Conservation (phyloP, 2,797 vertebrate genomes). For the Distichodus sexfasciatus region DNA sequence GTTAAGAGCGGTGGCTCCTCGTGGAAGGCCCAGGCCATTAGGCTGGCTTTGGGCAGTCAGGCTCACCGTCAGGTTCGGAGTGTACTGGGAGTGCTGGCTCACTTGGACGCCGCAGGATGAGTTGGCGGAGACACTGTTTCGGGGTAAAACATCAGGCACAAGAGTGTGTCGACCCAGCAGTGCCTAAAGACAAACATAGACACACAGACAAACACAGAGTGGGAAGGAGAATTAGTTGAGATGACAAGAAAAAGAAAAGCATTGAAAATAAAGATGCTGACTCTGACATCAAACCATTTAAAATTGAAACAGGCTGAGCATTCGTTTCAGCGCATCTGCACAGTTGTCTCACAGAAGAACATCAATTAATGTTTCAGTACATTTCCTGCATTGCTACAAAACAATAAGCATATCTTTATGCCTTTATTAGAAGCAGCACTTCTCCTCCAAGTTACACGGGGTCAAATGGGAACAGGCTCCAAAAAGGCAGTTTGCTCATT, state of each 20-base stretch:
- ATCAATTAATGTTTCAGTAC: conserved; percentile 20
- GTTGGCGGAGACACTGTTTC: conserved; percentile 55
- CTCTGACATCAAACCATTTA: not conserved
- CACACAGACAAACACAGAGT: not conserved
- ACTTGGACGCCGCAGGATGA: conserved; percentile 63
- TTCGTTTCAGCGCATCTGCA: conserved; percentile 8
- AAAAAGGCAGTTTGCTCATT: conserved; percentile 60
- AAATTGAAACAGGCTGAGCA: conserved; percentile 2
- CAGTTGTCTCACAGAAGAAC: not conserved
- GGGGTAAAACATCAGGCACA: conserved; percentile 42
- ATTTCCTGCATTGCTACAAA: conserved; percentile 13
- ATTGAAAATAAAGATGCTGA: not conserved
- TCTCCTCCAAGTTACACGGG: conserved; percentile 54
- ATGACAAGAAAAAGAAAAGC: not conserved
- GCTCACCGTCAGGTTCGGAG: conserved; percentile 58
- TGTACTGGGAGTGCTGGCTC: conserved; percentile 61
- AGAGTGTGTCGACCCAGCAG: conserved; percentile 72
- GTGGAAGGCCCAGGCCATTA: conserved; percentile 63
- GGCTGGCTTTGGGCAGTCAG: conserved; percentile 55
- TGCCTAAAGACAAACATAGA: conserved; percentile 62
- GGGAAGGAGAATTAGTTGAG: not conserved
- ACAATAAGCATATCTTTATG: conserved; percentile 36
- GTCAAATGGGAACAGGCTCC: conserved; percentile 57
- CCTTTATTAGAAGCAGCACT: conserved; percentile 50
- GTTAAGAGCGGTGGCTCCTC: conserved; percentile 51